Percentiles rank a stretch among this genome's conserved stretches.
Evolutionary conservation across 2,888 invertebrate species (phyloP).

Genomic region (Cryptus armator): DNA sequence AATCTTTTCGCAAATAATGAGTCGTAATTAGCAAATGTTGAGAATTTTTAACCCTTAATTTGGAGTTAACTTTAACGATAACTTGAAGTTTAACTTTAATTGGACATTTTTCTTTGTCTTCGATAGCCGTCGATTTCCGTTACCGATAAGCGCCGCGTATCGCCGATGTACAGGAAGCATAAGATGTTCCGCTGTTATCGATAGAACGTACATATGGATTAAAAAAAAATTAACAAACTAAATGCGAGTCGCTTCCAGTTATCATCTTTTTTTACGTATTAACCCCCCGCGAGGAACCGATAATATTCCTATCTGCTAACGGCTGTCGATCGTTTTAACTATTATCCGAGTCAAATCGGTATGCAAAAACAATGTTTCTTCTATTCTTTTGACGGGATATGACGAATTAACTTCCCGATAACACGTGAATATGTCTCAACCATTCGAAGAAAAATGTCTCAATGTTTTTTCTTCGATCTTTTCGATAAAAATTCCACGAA

Average conservation of each 20-base stretch:
- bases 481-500: neutral
- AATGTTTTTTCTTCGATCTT: neutral
- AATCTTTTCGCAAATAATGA: neutral
- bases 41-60: too few relatives aligned
- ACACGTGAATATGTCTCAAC: neutral
- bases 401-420: neutral
- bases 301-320: slow-evolving; percentile 20
- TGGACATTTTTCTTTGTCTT: neutral
- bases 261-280: neutral
- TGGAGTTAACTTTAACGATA: too few relatives aligned
- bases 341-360: neutral
- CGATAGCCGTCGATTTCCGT: neutral
- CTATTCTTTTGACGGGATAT: neutral
- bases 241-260: neutral
- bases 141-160: neutral
- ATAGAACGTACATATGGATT: slow-evolving; percentile 21
- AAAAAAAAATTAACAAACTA: slow-evolving; percentile 29
- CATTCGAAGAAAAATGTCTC: neutral
- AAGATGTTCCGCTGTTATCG: slow-evolving; percentile 26
- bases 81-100: neutral
- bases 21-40: neutral
- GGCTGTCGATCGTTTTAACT: neutral
- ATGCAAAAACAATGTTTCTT: neutral
- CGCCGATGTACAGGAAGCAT: slow-evolving; percentile 1
- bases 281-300: slow-evolving; percentile 43